Evolutionary conservation across 2,888 invertebrate genomes (phyloP), one percentile per base, ranked within the genome.

Genomic region (Polyommatus iphigenia): DNA sequence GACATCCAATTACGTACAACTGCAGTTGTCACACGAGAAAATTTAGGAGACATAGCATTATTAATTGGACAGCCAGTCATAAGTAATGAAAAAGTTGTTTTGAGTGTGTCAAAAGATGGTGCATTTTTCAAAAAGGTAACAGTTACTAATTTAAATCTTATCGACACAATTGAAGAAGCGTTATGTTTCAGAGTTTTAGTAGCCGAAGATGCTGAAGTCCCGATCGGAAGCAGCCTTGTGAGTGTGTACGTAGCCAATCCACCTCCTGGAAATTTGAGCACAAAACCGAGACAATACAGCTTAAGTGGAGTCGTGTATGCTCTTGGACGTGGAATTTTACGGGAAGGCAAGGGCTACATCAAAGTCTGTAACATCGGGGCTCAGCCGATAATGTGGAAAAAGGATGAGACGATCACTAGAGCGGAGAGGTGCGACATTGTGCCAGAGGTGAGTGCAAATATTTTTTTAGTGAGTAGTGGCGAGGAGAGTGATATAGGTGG

Each of bases 291-390:
- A 15, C 57, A 54, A 54, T 57, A 54, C 24, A 76, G 76, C 6
- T 29, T 57, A 18, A 54, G 54, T 57, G 71, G 71, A 24, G 76
- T 32, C 20, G 18, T 18, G 18, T n/a, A n/a, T 41, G 50, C 75
- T 18, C 71, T 71, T 71, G 71, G 75, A 36, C 18, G 75, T 75
- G 18, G n/a, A 18, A 41, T 75, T 6, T 50, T 75, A 36, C 75
- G 41, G 36, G 41, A 75, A n/a, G 75, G 41, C 41, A 41, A 41
- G 8, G 41, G 41, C 41, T 41, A 41, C 41, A 41, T 41, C 3
- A 41, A 41, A 75, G 75, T 75, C 75, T 75, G 75, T 41, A 75
- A 75, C 41, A 75, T 75, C 13, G 75, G 75, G 36, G 75, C 18
- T 41, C 8, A 41, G 75, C 46, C 50, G 41, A 41, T 75, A 41